These are phyloP conservation scores for Pavo muticus DNA, from an alignment of 2,113 vertebrate species.

Conservation along the genomic window DNA sequence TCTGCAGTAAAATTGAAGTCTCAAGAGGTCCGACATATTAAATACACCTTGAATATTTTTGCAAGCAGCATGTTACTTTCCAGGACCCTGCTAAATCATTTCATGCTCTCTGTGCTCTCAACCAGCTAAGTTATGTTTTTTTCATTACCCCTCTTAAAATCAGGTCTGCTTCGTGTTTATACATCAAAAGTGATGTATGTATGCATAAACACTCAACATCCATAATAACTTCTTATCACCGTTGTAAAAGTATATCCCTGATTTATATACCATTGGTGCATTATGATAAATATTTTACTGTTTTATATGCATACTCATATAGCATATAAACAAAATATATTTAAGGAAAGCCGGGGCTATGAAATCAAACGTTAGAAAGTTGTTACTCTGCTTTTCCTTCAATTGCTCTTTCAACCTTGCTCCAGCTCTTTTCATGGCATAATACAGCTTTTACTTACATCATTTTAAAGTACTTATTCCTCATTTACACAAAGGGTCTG, in stretches of 20 bases:
- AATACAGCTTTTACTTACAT: background rate
- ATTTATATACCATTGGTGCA: constrained; percentile 2
- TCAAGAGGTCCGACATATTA: background rate
- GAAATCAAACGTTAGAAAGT: background rate
- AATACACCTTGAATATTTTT: background rate
- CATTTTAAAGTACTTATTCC: background rate
- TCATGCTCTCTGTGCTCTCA: background rate
- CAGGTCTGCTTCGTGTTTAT: background rate
- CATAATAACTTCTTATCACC: constrained; percentile 26
- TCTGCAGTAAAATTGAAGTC: background rate
- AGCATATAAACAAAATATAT: constrained; percentile 1
- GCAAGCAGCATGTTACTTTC: background rate
- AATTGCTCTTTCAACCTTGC: background rate
- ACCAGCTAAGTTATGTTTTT: background rate
- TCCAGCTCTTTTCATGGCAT: background rate
- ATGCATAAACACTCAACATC: constrained; percentile 24
- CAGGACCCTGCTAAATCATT: constrained; percentile 11
- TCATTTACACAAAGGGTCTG: background rate
- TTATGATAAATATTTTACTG: constrained; percentile 29
- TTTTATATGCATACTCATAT: background rate
- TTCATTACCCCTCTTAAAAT: constrained; percentile 56
- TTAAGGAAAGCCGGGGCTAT: background rate
- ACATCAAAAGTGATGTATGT: constrained; percentile 33
- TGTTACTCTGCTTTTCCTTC: background rate
- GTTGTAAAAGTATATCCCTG: constrained; percentile 22